Conservation (phyloP, 1,140 invertebrate genomes). For the Pygmarrhopalites habei region DNA sequence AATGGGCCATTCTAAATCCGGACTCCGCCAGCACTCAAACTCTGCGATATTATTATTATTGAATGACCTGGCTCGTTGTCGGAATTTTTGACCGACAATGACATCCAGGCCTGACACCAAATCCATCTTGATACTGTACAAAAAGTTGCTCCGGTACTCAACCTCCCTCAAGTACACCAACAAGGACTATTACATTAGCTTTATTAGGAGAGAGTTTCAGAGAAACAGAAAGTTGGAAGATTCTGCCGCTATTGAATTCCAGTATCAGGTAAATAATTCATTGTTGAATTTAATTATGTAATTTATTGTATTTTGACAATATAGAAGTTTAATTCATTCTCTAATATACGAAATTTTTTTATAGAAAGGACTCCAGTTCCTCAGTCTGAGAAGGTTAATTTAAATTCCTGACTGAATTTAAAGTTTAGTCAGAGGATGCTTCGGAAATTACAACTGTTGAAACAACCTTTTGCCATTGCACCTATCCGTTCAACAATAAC, state of each 20-base stretch:
- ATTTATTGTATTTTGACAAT: not conserved
- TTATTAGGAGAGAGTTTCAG: slow-evolving; percentile 55
- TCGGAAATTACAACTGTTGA: slow-evolving; percentile 9
- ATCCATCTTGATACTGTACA: slow-evolving; percentile 52
- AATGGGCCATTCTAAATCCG: no score
- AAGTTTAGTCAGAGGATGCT: not conserved
- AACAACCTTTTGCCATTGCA: slow-evolving; percentile 13
- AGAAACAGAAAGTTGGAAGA: slow-evolving; percentile 50
- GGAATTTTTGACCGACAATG: not conserved
- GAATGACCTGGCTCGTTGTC: no score
- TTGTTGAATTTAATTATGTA: not conserved
- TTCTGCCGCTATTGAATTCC: slow-evolving; percentile 51
- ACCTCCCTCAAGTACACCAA: slow-evolving; percentile 54
- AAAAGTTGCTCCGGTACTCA: slow-evolving; percentile 54
- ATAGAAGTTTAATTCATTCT: slow-evolving; percentile 3
- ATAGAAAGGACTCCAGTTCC: slow-evolving; percentile 50
- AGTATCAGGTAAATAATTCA: slow-evolving; percentile 49
- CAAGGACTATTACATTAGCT: slow-evolving; percentile 51
- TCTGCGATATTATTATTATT: no score
- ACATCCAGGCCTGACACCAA: slow-evolving; percentile 8
- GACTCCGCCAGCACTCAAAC: no score
- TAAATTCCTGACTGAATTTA: slow-evolving; percentile 41
- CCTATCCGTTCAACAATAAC: not conserved
- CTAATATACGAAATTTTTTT: slow-evolving; percentile 39
- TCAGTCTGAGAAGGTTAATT: slow-evolving; percentile 46